Conservation (phyloP, 2,797 vertebrate genomes). For the Onychomys arenicola region DNA sequence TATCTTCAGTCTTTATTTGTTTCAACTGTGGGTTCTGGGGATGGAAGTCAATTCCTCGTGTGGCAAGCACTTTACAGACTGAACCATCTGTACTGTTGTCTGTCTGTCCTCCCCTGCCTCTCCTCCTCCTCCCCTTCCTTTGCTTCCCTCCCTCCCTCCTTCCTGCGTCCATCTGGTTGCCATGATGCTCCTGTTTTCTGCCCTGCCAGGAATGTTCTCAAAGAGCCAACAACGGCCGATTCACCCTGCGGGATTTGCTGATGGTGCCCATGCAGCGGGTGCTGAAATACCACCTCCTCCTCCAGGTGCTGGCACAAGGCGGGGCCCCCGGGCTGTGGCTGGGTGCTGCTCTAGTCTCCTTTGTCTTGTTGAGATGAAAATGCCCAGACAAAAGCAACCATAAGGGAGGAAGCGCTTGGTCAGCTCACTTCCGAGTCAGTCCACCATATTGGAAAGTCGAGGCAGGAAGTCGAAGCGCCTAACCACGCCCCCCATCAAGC, state of each 20-base stretch:
- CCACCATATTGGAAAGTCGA: not conserved
- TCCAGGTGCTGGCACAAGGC: conserved; percentile 89
- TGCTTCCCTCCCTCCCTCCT: no score
- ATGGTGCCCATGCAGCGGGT: conserved; percentile 97
- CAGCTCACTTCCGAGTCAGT: not conserved
- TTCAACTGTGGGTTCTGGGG: not conserved
- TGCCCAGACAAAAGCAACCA: not conserved
- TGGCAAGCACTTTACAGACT: not conserved
- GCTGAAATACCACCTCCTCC: conserved; percentile 94
- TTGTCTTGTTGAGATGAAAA: not conserved
- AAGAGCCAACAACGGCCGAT: conserved; percentile 94
- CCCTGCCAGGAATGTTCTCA: conserved; percentile 93
- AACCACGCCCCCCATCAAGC: not conserved
- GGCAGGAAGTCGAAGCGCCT: not conserved
- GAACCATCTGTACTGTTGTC: no score
- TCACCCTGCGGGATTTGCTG: conserved; percentile 93
- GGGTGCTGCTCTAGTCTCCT: not conserved
- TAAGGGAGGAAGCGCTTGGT: not conserved
- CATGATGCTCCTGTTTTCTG: not conserved
- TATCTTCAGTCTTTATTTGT: not conserved
- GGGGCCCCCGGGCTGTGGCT: not conserved
- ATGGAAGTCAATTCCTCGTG: not conserved
- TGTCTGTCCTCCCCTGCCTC: no score
- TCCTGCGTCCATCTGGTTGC: accelerated
- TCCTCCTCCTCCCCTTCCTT: no score